Conservation (phyloP, 30 jellyfish, hydroid and myxozoan species). For the Turritopsis dohrnii region DNA sequence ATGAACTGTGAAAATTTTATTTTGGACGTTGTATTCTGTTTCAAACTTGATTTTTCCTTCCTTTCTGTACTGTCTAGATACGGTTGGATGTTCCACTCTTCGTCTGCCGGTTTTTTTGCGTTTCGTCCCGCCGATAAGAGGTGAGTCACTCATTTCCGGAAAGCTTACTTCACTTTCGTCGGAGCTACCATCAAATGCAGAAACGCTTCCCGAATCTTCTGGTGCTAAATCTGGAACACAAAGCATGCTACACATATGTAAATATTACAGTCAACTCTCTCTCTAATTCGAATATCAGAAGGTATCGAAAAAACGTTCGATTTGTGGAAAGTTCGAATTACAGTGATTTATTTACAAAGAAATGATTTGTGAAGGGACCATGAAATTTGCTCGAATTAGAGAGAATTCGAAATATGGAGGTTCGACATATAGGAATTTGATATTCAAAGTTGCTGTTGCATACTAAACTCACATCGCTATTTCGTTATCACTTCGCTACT, state of each 20-base stretch:
- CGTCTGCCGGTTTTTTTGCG: not conserved
- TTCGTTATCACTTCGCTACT: too few relatives aligned
- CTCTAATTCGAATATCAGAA: too few relatives aligned
- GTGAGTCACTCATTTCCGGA: not conserved
- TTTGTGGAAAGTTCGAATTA: too few relatives aligned
- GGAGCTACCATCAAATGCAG: not conserved
- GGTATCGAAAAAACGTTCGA: too few relatives aligned
- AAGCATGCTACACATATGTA: too few relatives aligned
- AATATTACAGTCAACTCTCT: not conserved
- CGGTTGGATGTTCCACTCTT: not conserved
- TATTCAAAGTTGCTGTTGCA: too few relatives aligned
- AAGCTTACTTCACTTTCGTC: not conserved
- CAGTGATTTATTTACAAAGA: too few relatives aligned
- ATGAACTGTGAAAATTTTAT: conserved; percentile 37
- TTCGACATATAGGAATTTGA: too few relatives aligned
- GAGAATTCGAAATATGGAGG: too few relatives aligned
- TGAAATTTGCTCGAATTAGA: too few relatives aligned
- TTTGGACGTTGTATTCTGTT: conserved; percentile 31
- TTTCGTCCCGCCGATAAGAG: not conserved
- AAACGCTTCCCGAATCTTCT: not conserved
- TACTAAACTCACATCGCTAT: too few relatives aligned
- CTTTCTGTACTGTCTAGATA: not conserved
- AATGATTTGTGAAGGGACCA: too few relatives aligned
- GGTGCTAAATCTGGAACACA: not conserved
- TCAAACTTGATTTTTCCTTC: conserved; percentile 67